Conservation (phyloP, 2,113 vertebrate genomes). For the Empidonax traillii region DNA sequence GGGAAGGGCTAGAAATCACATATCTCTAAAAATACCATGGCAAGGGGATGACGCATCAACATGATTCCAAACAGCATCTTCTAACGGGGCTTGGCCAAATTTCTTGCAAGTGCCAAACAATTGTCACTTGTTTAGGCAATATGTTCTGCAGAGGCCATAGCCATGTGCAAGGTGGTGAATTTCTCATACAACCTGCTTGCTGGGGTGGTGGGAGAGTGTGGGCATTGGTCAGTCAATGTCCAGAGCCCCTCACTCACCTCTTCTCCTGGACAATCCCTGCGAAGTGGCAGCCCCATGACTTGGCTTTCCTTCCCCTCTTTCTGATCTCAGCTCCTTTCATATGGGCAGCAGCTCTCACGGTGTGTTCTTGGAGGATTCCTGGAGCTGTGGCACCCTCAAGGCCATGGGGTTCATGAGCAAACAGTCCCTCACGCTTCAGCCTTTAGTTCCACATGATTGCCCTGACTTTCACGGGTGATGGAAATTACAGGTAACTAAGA, state of each 20-base stretch:
- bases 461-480: not conserved
- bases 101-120: not conserved
- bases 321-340: not conserved
- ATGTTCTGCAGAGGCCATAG: not conserved
- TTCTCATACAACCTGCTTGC: rapidly evolving
- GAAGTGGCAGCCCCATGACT: not conserved
- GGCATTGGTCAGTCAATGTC: rapidly evolving
- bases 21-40: slow-evolving; percentile 3
- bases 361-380: not conserved
- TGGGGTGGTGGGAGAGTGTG: not conserved
- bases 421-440: not conserved
- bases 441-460: not conserved
- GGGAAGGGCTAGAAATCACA: not conserved
- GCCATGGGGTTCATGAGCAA: not conserved
- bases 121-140: not conserved
- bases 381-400: not conserved
- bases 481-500: slow-evolving; percentile 60
- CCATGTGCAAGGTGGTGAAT: not conserved
- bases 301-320: not conserved
- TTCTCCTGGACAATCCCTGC: not conserved
- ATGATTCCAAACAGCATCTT: not conserved
- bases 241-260: not conserved
- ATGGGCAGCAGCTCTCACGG: not conserved
- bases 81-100: not conserved
- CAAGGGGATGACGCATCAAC: not conserved